These are phyloP conservation scores for Drosophila obscura DNA, from an alignment of 1,140 invertebrate genomes.

Conservation along the genomic window DNA sequence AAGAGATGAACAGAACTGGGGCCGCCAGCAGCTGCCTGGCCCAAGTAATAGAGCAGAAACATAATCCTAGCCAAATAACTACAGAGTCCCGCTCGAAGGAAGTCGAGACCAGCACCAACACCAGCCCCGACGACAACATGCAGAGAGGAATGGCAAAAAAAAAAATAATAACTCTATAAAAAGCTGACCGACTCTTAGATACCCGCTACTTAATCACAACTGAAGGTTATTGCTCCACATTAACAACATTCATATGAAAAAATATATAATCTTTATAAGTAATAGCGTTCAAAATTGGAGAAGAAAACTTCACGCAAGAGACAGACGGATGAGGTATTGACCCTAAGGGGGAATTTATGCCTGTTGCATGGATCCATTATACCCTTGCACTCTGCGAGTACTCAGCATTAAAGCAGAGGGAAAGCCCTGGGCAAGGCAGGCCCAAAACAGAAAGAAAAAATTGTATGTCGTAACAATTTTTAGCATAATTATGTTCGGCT, in stretches of 20 bases:
- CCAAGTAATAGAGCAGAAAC: constrained; percentile 63
- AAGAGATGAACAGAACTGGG: neutral
- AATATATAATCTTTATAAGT: too few relatives aligned
- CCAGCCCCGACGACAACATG: constrained; percentile 27
- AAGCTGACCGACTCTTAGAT: too few relatives aligned
- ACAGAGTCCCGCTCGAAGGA: constrained; percentile 39
- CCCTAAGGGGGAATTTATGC: too few relatives aligned
- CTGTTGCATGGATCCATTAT: too few relatives aligned
- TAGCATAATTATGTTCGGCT: constrained; percentile 78
- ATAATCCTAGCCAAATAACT: constrained; percentile 62
- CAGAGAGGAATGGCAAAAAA: constrained; percentile 4
- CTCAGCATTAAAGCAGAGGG: neutral
- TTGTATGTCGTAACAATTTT: constrained; percentile 78
- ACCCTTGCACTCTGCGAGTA: too few relatives aligned
- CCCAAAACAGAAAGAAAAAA: constrained; percentile 34
- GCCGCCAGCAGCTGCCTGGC: constrained; percentile 19
- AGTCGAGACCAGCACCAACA: constrained; percentile 26
- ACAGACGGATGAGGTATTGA: too few relatives aligned
- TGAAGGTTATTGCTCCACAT: too few relatives aligned
- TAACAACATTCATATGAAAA: too few relatives aligned
- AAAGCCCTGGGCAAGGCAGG: constrained; percentile 37
- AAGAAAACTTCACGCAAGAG: too few relatives aligned
- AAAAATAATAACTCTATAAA: neutral
- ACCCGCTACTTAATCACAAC: too few relatives aligned
- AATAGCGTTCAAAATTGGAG: neutral